Base-by-base conservation (phyloP, 2,888 invertebrate genomes). In the Phaedon cochleariae region DNA sequence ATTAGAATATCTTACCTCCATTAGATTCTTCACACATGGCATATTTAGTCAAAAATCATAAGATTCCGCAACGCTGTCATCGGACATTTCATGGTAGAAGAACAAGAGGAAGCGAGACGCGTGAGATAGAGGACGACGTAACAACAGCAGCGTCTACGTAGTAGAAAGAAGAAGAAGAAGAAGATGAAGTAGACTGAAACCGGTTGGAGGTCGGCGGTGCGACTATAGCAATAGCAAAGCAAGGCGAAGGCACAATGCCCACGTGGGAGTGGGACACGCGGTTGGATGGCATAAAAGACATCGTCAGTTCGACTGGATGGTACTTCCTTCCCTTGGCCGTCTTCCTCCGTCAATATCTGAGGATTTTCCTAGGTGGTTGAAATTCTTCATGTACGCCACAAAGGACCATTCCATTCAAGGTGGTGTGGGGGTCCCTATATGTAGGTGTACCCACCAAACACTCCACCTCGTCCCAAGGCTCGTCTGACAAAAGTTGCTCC, bases 131-230 rank as follows among this genome's bases (percentile, higher is more conserved):
- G 9, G 31, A 41, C 41, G 2, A 41, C 41, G 41, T n/a, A 41
- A 41, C 41, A 41, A 41, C 41, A 3, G 64, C 66, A 69, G 67
- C 69, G 75, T 74, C 75, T 70, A 69, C 69, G 59, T 64, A 65
- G 70, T 70, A 68, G 69, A 62, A 68, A 65, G 74, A 73, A 62
- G 59, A 46, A 55, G 52, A 73, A 34, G 34, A 41, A 15, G 41
- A 41, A 15, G 15, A 41, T 15, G 41, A 41, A 41, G 41, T 15
- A 41, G 41, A 41, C 3, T 72, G 70, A 74, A 79, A 79, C 79
- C 78, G 79, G 78, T 77, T 77, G 73, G 75, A 76, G 73, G 74
- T 75, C 74, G 75, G 66, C 73, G 71, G 71, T 73, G 74, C 73
- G 73, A 73, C 72, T 64, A 72, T 69, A 64, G 22, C 29, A 18